Evolutionary conservation across 2,888 invertebrate species (phyloP).

Genomic region (Agrotis puta): DNA sequence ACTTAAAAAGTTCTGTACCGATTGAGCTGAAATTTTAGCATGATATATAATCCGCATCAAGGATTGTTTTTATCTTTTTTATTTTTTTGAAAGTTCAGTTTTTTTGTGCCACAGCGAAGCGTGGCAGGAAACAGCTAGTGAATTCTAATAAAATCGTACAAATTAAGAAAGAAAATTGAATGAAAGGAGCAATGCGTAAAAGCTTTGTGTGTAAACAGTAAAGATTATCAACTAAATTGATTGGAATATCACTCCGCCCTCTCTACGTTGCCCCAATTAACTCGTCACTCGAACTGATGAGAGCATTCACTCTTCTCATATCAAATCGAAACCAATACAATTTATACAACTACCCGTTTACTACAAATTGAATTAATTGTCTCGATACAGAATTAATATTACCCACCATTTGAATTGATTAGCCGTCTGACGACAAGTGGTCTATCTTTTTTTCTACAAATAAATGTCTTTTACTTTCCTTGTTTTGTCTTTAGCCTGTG

Average conservation of each 20-base stretch:
- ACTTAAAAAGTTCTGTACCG: no score
- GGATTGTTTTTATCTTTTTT: no score
- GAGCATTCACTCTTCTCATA: slow-evolving; percentile 30
- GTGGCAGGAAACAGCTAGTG: no score
- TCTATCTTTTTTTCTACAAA: no score
- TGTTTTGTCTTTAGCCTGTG: no score
- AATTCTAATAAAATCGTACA: background rate
- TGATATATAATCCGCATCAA: no score
- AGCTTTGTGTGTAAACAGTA: background rate
- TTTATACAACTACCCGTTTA: background rate
- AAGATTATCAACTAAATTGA: background rate
- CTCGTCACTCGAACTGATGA: slow-evolving; percentile 26
- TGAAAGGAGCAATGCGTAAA: background rate
- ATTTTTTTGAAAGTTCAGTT: no score
- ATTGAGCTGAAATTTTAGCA: no score
- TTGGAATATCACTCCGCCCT: background rate
- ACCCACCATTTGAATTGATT: background rate
- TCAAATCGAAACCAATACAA: slow-evolving; percentile 14
- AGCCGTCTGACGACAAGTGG: no score
- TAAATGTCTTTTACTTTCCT: no score
- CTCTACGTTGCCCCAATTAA: slow-evolving; percentile 33
- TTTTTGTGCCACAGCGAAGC: no score
- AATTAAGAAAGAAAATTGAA: background rate
- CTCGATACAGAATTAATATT: no score
- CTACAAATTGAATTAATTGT: background rate